A percentile compares a stretch with the other conserved stretches of the same genome.
phyloP scores from a whole-genome alignment of 1,140 invertebrate genomes.

The Brachionus angularis region DNA sequence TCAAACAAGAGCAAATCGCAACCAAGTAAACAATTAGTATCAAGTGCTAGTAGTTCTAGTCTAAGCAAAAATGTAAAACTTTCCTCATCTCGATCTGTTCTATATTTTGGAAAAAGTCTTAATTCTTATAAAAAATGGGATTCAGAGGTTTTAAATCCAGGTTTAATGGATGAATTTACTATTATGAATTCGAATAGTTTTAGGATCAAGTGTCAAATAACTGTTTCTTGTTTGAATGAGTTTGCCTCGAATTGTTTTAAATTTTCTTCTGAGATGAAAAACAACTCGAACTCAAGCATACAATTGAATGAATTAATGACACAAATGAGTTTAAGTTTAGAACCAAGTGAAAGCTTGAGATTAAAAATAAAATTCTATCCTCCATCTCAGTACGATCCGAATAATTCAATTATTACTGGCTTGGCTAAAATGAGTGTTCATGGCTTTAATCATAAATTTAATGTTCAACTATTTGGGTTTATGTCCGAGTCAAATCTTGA shows the following conservation, averaged over 20 bases:
- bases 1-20: background rate
- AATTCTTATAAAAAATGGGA: background rate
- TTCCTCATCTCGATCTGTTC: constrained; percentile 1
- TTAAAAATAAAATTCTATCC: constrained; percentile 17
- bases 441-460: constrained; percentile 13
- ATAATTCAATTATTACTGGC: background rate
- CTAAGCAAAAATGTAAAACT: constrained; percentile 23
- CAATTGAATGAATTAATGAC: constrained; percentile 15
- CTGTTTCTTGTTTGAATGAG: background rate
- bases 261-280: constrained; percentile 17
- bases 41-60: too few species aligned
- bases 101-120: constrained; percentile 15
- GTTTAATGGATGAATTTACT: background rate
- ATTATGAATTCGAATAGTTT: constrained; percentile 7
- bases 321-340: background rate
- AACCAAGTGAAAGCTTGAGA: constrained; percentile 6
- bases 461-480: constrained; percentile 8
- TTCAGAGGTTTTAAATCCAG: background rate
- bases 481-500: background rate
- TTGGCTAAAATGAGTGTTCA: background rate
- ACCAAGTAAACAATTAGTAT: too few species aligned
- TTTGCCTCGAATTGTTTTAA: background rate
- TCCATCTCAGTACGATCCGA: too few species aligned
- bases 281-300: background rate
- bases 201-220: constrained; percentile 1